A percentile compares a stretch with the other conserved stretches of the same genome.
phyloP scores from a whole-genome alignment of 37 sponge, comb jelly and placozoan genomes.

The Bolinopsis microptera region DNA sequence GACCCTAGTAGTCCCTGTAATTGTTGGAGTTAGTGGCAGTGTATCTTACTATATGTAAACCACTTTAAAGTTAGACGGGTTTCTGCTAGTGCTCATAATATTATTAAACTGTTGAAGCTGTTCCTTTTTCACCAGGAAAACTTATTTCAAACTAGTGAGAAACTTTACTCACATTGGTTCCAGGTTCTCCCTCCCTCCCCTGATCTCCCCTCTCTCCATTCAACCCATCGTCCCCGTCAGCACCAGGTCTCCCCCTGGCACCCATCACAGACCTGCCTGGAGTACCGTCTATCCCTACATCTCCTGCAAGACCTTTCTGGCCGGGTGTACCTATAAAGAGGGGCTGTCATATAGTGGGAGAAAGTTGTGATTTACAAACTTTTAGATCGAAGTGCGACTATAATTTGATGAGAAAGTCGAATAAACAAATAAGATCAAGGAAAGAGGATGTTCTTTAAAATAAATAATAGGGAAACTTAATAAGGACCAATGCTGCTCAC shows the following conservation, averaged over 20 bases:
- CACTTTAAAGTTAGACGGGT: no score
- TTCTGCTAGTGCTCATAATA: no score
- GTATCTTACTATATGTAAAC: no score
- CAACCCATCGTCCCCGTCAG: background rate
- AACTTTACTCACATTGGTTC: background rate
- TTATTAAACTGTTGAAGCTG: no score
- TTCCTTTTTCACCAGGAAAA: background rate
- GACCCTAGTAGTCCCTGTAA: background rate
- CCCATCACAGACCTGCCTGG: background rate
- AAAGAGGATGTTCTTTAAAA: no score
- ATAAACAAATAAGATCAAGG: no score
- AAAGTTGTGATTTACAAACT: no score
- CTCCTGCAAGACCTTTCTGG: background rate
- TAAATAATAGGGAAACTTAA: no score
- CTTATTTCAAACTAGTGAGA: background rate
- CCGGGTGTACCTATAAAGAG: background rate
- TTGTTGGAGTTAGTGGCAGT: no score
- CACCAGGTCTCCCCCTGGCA: background rate
- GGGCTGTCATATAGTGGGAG: no score
- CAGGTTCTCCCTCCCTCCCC: background rate
- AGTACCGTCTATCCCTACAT: background rate
- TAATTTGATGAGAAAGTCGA: no score
- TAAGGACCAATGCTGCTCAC: background rate
- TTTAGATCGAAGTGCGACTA: no score
- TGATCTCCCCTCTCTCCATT: conserved; percentile 7